Conservation (phyloP, 2,113 vertebrate species). For the Macrotis lagotis region DNA sequence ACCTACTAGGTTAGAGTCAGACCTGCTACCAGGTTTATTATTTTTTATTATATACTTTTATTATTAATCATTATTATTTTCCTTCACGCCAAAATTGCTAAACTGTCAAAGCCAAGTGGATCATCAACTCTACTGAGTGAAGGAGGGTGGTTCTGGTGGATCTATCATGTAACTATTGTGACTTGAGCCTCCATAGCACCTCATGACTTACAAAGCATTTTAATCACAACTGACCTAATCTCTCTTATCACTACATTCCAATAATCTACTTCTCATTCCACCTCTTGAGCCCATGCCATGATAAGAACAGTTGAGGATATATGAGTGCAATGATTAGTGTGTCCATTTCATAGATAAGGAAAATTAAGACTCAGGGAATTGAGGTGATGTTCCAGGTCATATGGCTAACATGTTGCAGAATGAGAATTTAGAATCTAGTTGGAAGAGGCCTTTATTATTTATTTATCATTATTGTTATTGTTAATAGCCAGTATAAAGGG, state of each 20-base stretch:
- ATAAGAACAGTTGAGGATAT: too few species aligned
- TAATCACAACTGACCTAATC: not conserved
- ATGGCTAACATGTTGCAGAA: not conserved
- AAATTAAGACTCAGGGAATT: not conserved
- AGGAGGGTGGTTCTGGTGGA: not conserved
- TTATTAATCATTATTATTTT: conserved; percentile 21
- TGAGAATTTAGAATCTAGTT: not conserved
- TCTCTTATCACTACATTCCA: too few species aligned
- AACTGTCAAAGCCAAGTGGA: not conserved
- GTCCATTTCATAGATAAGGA: not conserved
- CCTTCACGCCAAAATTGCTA: conserved; percentile 23
- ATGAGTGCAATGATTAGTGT: not conserved
- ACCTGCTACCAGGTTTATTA: conserved; percentile 46
- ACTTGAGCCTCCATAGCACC: not conserved
- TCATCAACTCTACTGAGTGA: not conserved
- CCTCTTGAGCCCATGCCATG: too few species aligned
- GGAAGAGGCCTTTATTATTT: not conserved
- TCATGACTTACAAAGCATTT: not conserved
- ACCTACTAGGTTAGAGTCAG: conserved; percentile 44
- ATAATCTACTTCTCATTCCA: too few species aligned
- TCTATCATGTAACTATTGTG: not conserved
- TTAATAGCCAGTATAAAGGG: too few species aligned
- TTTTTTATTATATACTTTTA: too few species aligned
- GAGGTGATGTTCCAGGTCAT: not conserved
- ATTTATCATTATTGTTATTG: too few species aligned